Evolutionary conservation across 2,888 invertebrate genomes (phyloP).

Genomic region (Pachycephus smyrnensis): DNA sequence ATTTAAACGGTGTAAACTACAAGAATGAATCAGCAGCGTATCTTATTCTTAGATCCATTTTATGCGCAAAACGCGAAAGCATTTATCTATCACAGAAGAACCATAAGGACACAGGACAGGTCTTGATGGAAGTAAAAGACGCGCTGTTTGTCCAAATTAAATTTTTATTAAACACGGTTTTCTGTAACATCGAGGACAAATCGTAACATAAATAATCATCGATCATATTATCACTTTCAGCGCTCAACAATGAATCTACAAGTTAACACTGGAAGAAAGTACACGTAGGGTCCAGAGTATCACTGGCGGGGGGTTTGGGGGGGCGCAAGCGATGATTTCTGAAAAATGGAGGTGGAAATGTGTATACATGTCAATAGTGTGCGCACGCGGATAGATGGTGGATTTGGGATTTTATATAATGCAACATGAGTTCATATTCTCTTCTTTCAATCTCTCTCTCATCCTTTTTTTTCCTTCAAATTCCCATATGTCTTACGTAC

Average conservation of each 20-base stretch:
- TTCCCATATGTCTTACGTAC: slow-evolving; percentile 7
- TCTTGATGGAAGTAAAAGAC: slow-evolving; percentile 7
- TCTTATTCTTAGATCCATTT: neutral
- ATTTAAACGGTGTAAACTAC: neutral
- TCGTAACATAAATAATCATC: slow-evolving; percentile 65
- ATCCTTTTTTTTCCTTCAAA: neutral
- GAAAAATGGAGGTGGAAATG: neutral
- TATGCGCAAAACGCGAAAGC: neutral
- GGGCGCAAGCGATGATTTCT: neutral
- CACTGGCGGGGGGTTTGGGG: slow-evolving; percentile 21
- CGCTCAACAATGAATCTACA: slow-evolving; percentile 65
- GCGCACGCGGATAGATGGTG: neutral
- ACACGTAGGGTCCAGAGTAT: slow-evolving; percentile 38
- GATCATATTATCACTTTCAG: slow-evolving; percentile 65
- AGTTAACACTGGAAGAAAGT: slow-evolving; percentile 65
- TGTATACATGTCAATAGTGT: neutral
- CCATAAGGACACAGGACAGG: neutral
- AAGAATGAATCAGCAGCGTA: neutral
- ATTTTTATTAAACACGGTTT: slow-evolving; percentile 66
- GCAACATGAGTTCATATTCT: neutral
- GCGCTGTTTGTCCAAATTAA: slow-evolving; percentile 64
- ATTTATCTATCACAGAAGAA: neutral
- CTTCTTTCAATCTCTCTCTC: slow-evolving; percentile 19
- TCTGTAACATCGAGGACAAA: slow-evolving; percentile 67
- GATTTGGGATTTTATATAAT: neutral